Conservation (phyloP, 2,113 vertebrate genomes). For the Tachysurus fulvidraco region DNA sequence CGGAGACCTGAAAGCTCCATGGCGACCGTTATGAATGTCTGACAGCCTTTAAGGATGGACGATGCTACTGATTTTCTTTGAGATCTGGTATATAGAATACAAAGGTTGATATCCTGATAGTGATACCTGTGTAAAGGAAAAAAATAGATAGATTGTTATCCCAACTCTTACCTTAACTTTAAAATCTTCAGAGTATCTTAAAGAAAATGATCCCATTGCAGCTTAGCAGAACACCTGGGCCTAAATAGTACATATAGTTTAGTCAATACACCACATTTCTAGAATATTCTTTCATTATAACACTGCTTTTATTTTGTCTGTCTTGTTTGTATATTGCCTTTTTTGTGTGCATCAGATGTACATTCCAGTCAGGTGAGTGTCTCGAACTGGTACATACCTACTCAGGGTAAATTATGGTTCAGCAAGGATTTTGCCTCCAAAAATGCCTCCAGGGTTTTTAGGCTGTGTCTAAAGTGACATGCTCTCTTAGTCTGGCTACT, state of each 20-base stretch:
- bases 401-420: slow-evolving; percentile 12
- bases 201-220: background rate
- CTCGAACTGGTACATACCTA: slow-evolving; percentile 23
- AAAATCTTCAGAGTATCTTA: background rate
- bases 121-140: too few relatives aligned
- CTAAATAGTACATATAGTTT: background rate
- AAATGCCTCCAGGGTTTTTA: background rate
- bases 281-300: background rate
- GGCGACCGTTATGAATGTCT: slow-evolving; percentile 41
- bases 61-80: background rate
- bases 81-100: background rate
- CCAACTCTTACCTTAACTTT: background rate
- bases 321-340: background rate
- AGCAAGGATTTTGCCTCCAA: background rate
- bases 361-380: background rate
- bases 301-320: background rate
- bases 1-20: slow-evolving; percentile 54
- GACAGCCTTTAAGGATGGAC: slow-evolving; percentile 12
- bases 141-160: background rate
- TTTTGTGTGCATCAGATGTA: background rate
- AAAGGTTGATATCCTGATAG: background rate
- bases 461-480: background rate
- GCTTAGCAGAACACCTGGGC: background rate
- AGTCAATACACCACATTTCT: background rate
- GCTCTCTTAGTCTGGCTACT: background rate